phyloP scores from a whole-genome alignment of 2,888 invertebrate genomes.

The Scaptomyza reducta region DNA sequence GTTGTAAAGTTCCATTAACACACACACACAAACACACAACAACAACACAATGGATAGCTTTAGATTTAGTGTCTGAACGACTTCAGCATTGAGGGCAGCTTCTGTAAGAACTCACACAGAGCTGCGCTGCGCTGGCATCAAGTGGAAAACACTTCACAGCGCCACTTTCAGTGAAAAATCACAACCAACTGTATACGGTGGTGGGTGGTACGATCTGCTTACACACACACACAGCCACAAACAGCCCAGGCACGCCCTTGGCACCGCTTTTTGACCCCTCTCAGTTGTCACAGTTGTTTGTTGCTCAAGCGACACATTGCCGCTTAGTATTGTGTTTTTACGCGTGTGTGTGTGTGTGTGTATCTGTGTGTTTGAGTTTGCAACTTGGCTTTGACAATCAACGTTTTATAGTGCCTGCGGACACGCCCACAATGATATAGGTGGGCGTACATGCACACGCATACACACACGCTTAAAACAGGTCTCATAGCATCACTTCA shows the following conservation, averaged over 20 bases:
- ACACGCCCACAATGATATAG: slow-evolving; percentile 37
- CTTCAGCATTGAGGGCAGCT: slow-evolving; percentile 26
- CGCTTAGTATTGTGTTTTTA: slow-evolving; percentile 36
- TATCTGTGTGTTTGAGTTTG: slow-evolving; percentile 20
- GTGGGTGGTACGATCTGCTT: slow-evolving; percentile 19
- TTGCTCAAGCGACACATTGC: slow-evolving; percentile 52
- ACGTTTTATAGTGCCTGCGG: slow-evolving; percentile 33
- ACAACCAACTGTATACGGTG: slow-evolving; percentile 20
- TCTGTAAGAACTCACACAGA: slow-evolving; percentile 56
- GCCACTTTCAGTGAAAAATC: slow-evolving; percentile 74
- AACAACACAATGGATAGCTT: slow-evolving; percentile 19
- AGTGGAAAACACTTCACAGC: slow-evolving; percentile 65
- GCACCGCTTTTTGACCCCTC: slow-evolving; percentile 1
- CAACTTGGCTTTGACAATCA: slow-evolving; percentile 52
- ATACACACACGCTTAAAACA: slow-evolving; percentile 3
- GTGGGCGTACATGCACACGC: slow-evolving; percentile 3
- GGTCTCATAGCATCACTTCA: slow-evolving; percentile 7
- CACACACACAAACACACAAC: slow-evolving; percentile 12
- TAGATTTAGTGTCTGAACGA: slow-evolving; percentile 44
- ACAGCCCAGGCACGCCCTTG: slow-evolving; percentile 7
- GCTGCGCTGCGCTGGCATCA: slow-evolving; percentile 51
- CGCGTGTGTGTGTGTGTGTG: slow-evolving; percentile 15
- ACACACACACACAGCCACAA: neutral
- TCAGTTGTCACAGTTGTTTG: slow-evolving; percentile 52
- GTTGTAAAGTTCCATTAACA: slow-evolving; percentile 51